Evolutionary conservation across 2,113 vertebrate genomes (phyloP), one percentile per base, ranked within the genome.

Genomic region (Brachypteracias leptosomus): DNA sequence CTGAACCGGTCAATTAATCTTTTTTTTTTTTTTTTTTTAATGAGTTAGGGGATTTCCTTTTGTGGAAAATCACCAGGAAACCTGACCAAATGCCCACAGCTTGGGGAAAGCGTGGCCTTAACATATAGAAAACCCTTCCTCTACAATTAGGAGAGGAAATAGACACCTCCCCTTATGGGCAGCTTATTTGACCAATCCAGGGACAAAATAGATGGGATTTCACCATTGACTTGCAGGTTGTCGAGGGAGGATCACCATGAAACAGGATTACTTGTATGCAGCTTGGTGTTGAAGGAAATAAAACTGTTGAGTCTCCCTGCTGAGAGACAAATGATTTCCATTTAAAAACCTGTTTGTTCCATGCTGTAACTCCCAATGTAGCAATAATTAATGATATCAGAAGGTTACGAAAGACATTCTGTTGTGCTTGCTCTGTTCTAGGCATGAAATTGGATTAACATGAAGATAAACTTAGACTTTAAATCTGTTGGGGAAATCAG

Each of bases 1-100:
- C 97, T 94, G 97, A 98, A 97, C 96, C 79, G 98, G 98, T 98
- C 98, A 98, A 98, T 98, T 98, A 98, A 98, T 98, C 97, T 96
- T 98, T 98, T 98, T 97, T 97, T 96, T 98, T 98, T 98, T 97
- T 97, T 98, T 96, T 97, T 98, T 98, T 97, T 98, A 98, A 98
- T 98, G 98, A 98, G 98, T 97, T 98, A 95, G 90, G 98, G 98
- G 98, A 98, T 98, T 98, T 98, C 97, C 98, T 97, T 97, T 89
- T 97, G 97, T 97, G 95, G 97, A 97, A 97, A 98, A 97, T 94
- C 97, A 97, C 97, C 96, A 96, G 98, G 97, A 97, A 97, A 91
- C 96, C 93, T 97, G 98, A 98, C 97, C 98, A 93, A 97, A 96
- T 97, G 97, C 97, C 97, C 98, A 90, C 94, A 96, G 97, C 97